Evolutionary conservation across 1,140 invertebrate species (phyloP), one percentile per base, ranked within the genome.

Genomic region (Ostrea denselamellosa): DNA sequence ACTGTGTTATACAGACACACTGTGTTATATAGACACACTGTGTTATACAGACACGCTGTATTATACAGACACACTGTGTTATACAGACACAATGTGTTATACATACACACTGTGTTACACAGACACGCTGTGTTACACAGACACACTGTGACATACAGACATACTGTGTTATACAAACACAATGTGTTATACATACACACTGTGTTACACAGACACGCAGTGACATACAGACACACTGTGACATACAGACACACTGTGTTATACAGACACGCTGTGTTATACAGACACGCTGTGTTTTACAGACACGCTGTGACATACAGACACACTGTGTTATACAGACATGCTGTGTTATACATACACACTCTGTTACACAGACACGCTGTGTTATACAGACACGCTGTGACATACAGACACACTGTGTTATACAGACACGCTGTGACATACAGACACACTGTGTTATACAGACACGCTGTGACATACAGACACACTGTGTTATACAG

Each of bases 151-250:
- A 12, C 19, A 58, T 58, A 12, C 14, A 17, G 9, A 56, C 54
- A 56, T 9, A 12, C 9, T 14, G 19, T 58, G 56, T 58, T 19
- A 17, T 58, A 19, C 7, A 62, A n/a, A 62, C 56, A n/a, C 0
- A 62, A 62, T 62, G 17, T 81, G 10, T 22, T 62, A 8, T 88
- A 90, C 91, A 89, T 91, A 93, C 93, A 89, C n/a, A n/a, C n/a
- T n/a, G 34, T 44, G 34, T 44, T 44, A 44, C 5, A 44, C 5
- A 44, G 34, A 44, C 34, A 44, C 2, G 5, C 34, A n/a, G n/a
- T 44, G 34, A 2, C 5, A 44, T 44, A 44, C 5, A 44, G 34
- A 44, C 34, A 44, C 2, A 44, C 34, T 5, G 34, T 44, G 34
- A n/a, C n/a, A n/a, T n/a, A n/a, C n/a, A n/a, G n/a, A n/a, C n/a